Percentiles rank a stretch among this genome's conserved stretches.
Conservation (phyloP, 23 tunicate genomes). For the Aplidium turbinatum region DNA sequence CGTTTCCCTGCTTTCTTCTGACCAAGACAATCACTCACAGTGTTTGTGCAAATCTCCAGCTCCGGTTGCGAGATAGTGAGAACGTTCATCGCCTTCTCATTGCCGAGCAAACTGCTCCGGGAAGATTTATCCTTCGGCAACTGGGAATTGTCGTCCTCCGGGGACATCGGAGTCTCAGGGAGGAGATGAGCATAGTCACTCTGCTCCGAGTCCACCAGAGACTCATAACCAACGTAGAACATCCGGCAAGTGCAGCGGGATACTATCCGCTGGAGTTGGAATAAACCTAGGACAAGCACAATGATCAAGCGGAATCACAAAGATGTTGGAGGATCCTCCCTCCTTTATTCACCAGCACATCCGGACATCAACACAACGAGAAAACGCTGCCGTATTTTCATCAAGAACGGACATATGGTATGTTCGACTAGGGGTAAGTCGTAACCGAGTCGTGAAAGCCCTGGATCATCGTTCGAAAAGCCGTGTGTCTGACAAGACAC, state of each 20-base stretch:
- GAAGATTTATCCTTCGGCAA: background rate
- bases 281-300: conserved; percentile 85
- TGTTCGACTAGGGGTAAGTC: too few relatives aligned
- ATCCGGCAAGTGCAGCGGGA: conserved; percentile 82
- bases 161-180: conserved; percentile 39
- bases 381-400: too few relatives aligned
- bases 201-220: conserved; percentile 82
- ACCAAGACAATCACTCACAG: conserved; percentile 37
- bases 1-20: too few relatives aligned
- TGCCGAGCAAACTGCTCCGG: conserved; percentile 46
- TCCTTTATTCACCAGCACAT: too few relatives aligned
- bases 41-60: conserved; percentile 91
- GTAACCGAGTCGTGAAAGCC: too few relatives aligned
- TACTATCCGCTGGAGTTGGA: conserved; percentile 93
- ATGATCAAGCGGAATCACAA: too few relatives aligned
- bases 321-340: too few relatives aligned
- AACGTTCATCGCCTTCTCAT: conserved; percentile 74
- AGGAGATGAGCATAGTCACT: conserved; percentile 63
- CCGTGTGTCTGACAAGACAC: background rate
- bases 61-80: conserved; percentile 78
- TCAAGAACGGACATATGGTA: too few relatives aligned
- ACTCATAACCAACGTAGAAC: conserved; percentile 92
- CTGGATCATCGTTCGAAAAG: too few relatives aligned
- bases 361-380: too few relatives aligned
- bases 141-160: conserved; percentile 23